phyloP scores from a whole-genome alignment of 2,888 invertebrate genomes.

The Hirtodrosophila cameraria region DNA sequence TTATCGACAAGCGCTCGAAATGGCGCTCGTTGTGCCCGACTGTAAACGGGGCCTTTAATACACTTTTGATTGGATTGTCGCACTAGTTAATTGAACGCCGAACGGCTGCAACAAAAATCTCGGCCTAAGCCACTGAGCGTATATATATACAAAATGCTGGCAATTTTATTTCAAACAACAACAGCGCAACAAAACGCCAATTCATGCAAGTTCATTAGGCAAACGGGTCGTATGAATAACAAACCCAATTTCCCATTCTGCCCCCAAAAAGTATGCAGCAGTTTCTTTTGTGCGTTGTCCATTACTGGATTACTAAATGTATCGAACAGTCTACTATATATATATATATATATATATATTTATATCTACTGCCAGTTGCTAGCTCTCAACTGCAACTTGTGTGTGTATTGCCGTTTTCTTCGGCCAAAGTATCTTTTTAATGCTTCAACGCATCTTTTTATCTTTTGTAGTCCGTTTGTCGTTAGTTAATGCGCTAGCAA shows the following conservation, averaged over 20 bases:
- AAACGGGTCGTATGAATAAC: conserved; percentile 48
- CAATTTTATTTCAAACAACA: conserved; percentile 65
- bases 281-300: conserved; percentile 33
- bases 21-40: conserved; percentile 54
- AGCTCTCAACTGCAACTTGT: conserved; percentile 24
- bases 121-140: conserved; percentile 54
- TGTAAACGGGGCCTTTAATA: conserved; percentile 72
- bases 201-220: conserved; percentile 77
- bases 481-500: conserved; percentile 63
- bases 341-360: too few relatives aligned
- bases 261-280: conserved; percentile 26
- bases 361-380: not conserved
- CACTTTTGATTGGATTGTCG: conserved; percentile 81
- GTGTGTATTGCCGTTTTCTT: conserved; percentile 24
- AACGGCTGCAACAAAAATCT: conserved; percentile 28
- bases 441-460: conserved; percentile 68
- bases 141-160: conserved; percentile 51
- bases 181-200: conserved; percentile 51
- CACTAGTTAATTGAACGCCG: conserved; percentile 77
- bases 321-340: conserved; percentile 8
- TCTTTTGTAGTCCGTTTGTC: conserved; percentile 63
- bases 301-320: conserved; percentile 37
- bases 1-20: conserved; percentile 75
- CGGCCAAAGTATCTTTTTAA: conserved; percentile 36
- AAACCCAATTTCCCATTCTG: too few relatives aligned